Conservation (phyloP, 2,888 invertebrate species). For the Drosophila anceps region DNA sequence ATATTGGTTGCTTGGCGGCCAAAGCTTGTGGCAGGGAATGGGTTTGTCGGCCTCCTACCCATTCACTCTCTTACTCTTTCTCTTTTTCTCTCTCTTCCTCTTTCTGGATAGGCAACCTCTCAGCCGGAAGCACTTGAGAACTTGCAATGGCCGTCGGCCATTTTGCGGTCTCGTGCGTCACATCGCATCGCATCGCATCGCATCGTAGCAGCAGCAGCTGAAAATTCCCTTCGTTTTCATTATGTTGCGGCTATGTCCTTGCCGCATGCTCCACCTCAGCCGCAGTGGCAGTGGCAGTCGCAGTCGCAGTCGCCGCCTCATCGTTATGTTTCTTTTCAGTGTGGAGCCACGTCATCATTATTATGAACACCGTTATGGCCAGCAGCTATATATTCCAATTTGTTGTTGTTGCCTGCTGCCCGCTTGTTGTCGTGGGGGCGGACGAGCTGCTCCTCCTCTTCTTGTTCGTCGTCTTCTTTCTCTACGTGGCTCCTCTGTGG, state of each 20-base stretch:
- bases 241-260: slow-evolving; percentile 80
- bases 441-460: not conserved
- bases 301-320: slow-evolving; percentile 16
- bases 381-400: slow-evolving; percentile 77
- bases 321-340: slow-evolving; percentile 72
- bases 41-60: slow-evolving; percentile 12
- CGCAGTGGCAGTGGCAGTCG: not conserved
- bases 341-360: slow-evolving; percentile 80
- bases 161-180: slow-evolving; percentile 81
- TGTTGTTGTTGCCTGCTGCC: slow-evolving; percentile 69
- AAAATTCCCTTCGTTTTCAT: slow-evolving; percentile 82
- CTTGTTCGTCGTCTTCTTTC: not conserved
- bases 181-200: slow-evolving; percentile 57
- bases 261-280: slow-evolving; percentile 41
- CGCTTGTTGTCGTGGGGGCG: slow-evolving; percentile 12
- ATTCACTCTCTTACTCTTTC: not conserved
- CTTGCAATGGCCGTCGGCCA: slow-evolving; percentile 77
- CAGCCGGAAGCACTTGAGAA: slow-evolving; percentile 81
- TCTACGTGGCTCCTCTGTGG: not conserved
- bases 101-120: slow-evolving; percentile 69
- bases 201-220: slow-evolving; percentile 45
- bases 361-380: slow-evolving; percentile 81
- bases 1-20: slow-evolving; percentile 74
- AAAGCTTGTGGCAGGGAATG: slow-evolving; percentile 23
- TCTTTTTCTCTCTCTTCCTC: slow-evolving; percentile 12